phyloP scores from a whole-genome alignment of 1,140 invertebrate genomes.

The Drosophila pallidifrons region DNA sequence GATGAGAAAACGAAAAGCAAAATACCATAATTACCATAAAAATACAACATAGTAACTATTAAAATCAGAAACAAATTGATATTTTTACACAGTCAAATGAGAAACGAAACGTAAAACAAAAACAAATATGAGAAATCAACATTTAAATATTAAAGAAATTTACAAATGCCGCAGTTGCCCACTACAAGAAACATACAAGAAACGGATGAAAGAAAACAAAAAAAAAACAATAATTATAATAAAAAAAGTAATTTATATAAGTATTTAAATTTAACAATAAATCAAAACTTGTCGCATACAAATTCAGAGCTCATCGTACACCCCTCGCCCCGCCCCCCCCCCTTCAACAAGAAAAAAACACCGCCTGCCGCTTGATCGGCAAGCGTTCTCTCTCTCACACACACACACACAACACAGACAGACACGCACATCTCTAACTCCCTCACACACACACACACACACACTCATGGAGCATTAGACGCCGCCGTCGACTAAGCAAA shows the following conservation, averaged over 20 bases:
- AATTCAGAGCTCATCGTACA: slow-evolving; percentile 47
- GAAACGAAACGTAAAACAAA: slow-evolving; percentile 37
- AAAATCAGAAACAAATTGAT: slow-evolving; percentile 73
- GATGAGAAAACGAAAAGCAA: slow-evolving; percentile 40
- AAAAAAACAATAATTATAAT: slow-evolving; percentile 81
- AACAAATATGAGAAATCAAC: slow-evolving; percentile 45
- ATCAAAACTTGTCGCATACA: slow-evolving; percentile 80
- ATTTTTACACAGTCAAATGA: slow-evolving; percentile 78
- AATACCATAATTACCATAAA: slow-evolving; percentile 30
- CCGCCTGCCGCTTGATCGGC: neutral
- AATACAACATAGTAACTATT: slow-evolving; percentile 67
- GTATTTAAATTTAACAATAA: slow-evolving; percentile 83
- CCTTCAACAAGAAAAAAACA: neutral
- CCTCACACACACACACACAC: slow-evolving; percentile 24
- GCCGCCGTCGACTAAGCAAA: slow-evolving; percentile 26
- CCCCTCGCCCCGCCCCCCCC: slow-evolving; percentile 16
- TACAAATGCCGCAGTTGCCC: slow-evolving; percentile 83
- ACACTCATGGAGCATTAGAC: slow-evolving; percentile 37
- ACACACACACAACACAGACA: slow-evolving; percentile 28
- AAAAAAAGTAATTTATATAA: slow-evolving; percentile 79
- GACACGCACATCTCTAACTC: neutral
- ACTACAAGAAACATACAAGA: slow-evolving; percentile 67
- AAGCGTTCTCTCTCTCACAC: slow-evolving; percentile 39
- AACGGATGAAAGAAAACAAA: slow-evolving; percentile 71
- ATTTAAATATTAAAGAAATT: slow-evolving; percentile 76